phyloP scores from a whole-genome alignment of 2,888 invertebrate genomes.

The Mesorhabditis belari region DNA sequence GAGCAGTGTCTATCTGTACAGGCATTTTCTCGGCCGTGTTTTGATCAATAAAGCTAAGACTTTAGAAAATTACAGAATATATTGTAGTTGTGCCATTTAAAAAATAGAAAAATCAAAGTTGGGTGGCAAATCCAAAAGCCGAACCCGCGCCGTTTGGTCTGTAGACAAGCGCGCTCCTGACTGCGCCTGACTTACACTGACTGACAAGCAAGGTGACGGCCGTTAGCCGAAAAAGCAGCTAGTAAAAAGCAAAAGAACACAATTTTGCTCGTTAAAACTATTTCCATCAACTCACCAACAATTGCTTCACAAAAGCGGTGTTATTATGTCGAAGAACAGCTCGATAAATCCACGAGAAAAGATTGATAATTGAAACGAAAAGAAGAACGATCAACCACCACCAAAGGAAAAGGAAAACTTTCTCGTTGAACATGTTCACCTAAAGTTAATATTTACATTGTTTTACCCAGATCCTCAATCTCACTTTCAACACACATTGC shows the following conservation, averaged over 20 bases:
- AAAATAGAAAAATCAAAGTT: no score
- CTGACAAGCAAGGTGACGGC: neutral
- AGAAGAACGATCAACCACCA: slow-evolving; percentile 38
- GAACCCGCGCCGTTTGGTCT: no score
- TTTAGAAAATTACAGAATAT: no score
- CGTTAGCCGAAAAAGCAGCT: slow-evolving; percentile 8
- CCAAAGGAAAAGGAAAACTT: slow-evolving; percentile 49
- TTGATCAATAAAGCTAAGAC: no score
- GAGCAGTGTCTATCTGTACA: no score
- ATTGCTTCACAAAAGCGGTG: neutral
- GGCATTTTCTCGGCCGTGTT: no score
- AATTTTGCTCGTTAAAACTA: neutral
- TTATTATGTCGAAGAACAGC: neutral
- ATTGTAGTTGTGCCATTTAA: no score
- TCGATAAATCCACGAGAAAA: slow-evolving; percentile 22
- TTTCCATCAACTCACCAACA: neutral
- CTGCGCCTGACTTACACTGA: no score
- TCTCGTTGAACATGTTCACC: slow-evolving; percentile 52
- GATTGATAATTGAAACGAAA: slow-evolving; percentile 21
- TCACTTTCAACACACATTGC: slow-evolving; percentile 48
- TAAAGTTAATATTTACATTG: slow-evolving; percentile 1
- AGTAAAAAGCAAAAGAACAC: slow-evolving; percentile 6
- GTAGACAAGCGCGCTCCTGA: no score
- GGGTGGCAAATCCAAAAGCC: no score
- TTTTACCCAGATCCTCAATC: neutral